phyloP scores from a whole-genome alignment of 2,797 vertebrate genomes.

The Lithobates pipiens region DNA sequence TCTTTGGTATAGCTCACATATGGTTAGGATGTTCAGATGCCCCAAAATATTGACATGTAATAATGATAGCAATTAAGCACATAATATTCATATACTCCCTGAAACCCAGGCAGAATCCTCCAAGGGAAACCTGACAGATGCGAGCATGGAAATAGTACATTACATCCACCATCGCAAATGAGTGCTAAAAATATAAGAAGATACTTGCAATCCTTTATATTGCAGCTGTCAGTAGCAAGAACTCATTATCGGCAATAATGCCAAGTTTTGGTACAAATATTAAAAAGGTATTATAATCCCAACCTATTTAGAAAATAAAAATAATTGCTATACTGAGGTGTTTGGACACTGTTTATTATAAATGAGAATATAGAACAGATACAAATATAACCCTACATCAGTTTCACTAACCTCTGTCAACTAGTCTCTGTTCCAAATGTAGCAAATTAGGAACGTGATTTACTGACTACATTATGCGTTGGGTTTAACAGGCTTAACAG shows the following conservation, averaged over 20 bases:
- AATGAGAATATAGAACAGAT: not conserved
- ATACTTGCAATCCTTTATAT: not conserved
- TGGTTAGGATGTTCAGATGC: not conserved
- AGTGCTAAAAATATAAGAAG: not conserved
- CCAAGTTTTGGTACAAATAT: not conserved
- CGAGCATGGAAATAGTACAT: not conserved
- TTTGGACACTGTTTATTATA: not conserved
- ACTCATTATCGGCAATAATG: not conserved
- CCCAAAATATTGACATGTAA: constrained; percentile 24
- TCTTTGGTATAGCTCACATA: not conserved
- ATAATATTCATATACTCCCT: constrained; percentile 18
- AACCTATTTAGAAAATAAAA: not conserved
- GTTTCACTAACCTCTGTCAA: no score
- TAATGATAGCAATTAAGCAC: constrained; percentile 16
- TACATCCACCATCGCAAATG: not conserved
- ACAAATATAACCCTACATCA: not conserved
- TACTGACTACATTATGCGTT: no score
- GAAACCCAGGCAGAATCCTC: constrained; percentile 31
- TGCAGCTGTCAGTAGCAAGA: not conserved
- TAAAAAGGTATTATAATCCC: not conserved
- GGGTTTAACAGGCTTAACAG: no score
- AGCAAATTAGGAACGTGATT: no score
- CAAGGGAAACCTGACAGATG: constrained; percentile 28
- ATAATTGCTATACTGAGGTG: not conserved
- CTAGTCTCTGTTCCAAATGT: no score